Conservation (phyloP, 2,113 vertebrate species). For the Ptilonorhynchus violaceus region DNA sequence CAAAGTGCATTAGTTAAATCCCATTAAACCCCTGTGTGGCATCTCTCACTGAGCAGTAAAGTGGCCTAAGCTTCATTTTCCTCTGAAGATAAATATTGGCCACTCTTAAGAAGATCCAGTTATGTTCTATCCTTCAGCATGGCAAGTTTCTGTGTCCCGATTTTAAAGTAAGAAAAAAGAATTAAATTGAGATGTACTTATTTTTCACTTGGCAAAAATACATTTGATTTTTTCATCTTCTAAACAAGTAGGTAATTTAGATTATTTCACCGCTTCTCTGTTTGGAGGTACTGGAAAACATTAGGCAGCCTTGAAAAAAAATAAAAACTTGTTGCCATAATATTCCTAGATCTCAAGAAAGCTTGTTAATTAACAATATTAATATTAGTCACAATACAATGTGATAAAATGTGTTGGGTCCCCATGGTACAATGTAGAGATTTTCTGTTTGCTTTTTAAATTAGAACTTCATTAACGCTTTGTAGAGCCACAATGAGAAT, state of each 20-base stretch:
- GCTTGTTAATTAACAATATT: conserved; percentile 72
- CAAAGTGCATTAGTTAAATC: not conserved
- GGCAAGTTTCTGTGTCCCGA: accelerated
- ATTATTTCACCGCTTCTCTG: not conserved
- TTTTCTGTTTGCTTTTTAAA: conserved; percentile 69
- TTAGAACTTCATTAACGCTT: conserved; percentile 69
- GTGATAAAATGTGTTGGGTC: conserved; percentile 65
- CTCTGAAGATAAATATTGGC: not conserved
- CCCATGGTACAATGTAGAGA: conserved; percentile 58
- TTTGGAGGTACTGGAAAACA: conserved; percentile 1
- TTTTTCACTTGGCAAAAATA: not conserved
- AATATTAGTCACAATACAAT: conserved; percentile 69
- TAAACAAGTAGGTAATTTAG: not conserved
- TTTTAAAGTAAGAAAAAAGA: not conserved
- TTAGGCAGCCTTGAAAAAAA: not conserved
- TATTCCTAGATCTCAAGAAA: conserved; percentile 56
- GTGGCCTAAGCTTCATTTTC: not conserved
- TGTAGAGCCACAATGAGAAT: conserved; percentile 64
- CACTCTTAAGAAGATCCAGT: not conserved
- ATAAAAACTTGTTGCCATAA: conserved; percentile 26
- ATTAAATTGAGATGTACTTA: not conserved
- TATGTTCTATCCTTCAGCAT: not conserved
- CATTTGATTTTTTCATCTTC: not conserved
- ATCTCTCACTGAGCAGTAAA: not conserved
- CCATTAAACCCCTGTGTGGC: not conserved